Evolutionary conservation across 2,113 vertebrate species (phyloP).

Genomic region (Phyllopteryx taeniolatus): DNA sequence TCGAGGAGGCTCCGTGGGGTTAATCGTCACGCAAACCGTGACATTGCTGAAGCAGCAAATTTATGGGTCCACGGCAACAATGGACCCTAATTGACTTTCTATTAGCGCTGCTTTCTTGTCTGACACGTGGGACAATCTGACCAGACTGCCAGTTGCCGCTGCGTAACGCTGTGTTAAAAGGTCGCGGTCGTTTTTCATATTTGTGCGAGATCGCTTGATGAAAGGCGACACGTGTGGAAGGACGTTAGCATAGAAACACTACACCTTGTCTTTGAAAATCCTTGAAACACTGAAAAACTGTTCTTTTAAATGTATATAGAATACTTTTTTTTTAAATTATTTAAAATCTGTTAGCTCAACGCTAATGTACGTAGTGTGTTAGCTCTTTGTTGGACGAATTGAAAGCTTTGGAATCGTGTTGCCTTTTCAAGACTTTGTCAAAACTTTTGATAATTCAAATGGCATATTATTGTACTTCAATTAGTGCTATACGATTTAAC

Average conservation of each 20-base stretch:
- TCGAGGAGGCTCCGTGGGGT: neutral
- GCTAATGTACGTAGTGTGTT: too few relatives aligned
- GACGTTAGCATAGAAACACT: neutral
- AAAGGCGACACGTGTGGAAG: neutral
- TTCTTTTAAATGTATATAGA: neutral
- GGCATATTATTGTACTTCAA: too few relatives aligned
- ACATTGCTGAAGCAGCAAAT: neutral
- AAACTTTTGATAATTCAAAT: too few relatives aligned
- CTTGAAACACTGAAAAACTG: neutral
- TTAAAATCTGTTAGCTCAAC: too few relatives aligned
- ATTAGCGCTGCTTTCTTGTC: constrained; percentile 10
- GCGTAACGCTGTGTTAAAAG: neutral
- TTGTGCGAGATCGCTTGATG: neutral
- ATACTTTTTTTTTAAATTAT: neutral
- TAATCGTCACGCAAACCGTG: neutral
- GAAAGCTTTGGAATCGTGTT: too few relatives aligned
- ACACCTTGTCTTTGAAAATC: neutral
- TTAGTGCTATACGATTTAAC: too few relatives aligned
- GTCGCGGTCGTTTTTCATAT: neutral
- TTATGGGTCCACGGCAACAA: neutral
- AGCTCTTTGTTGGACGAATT: too few relatives aligned
- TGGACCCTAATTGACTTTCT: constrained; percentile 12
- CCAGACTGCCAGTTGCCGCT: neutral
- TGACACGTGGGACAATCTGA: constrained; percentile 10
- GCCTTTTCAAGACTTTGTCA: too few relatives aligned